Conservation (phyloP, 2,113 vertebrate genomes). For the Pantherophis guttatus region DNA sequence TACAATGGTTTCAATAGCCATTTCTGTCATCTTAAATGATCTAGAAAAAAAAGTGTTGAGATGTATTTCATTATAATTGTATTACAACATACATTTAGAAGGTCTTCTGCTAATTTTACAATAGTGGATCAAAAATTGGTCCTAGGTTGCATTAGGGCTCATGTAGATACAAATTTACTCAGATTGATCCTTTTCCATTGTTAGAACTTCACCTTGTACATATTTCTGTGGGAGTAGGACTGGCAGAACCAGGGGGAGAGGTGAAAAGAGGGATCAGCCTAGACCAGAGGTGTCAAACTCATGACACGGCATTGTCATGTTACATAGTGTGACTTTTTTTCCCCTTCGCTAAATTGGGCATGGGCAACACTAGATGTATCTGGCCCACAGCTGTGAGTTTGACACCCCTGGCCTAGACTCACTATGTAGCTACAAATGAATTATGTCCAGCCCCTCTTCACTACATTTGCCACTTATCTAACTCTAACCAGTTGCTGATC, state of each 20-base stretch:
- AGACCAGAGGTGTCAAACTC: background rate
- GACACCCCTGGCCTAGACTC: background rate
- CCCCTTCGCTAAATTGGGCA: no score
- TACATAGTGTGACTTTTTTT: no score
- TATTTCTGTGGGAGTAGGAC: background rate
- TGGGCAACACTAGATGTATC: no score
- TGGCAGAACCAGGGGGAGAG: background rate
- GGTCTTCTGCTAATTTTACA: background rate
- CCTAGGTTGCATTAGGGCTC: background rate
- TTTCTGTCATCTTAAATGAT: slow-evolving; percentile 22
- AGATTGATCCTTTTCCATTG: background rate
- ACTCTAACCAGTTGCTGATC: background rate
- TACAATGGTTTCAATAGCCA: slow-evolving; percentile 5
- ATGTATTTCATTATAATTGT: slow-evolving; percentile 22
- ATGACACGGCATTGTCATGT: no score
- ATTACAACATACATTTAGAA: slow-evolving; percentile 9
- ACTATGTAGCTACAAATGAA: background rate
- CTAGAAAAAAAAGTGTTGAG: slow-evolving; percentile 25
- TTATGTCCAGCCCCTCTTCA: background rate
- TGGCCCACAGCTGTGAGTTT: no score
- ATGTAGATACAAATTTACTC: background rate
- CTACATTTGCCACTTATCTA: background rate
- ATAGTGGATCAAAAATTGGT: background rate
- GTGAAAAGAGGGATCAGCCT: background rate
- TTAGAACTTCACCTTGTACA: background rate